A percentile compares a stretch with the other conserved stretches of the same genome.
These are phyloP conservation scores for Galerucella pusilla DNA, from an alignment of 2,888 invertebrate species.

Conservation along the genomic window DNA sequence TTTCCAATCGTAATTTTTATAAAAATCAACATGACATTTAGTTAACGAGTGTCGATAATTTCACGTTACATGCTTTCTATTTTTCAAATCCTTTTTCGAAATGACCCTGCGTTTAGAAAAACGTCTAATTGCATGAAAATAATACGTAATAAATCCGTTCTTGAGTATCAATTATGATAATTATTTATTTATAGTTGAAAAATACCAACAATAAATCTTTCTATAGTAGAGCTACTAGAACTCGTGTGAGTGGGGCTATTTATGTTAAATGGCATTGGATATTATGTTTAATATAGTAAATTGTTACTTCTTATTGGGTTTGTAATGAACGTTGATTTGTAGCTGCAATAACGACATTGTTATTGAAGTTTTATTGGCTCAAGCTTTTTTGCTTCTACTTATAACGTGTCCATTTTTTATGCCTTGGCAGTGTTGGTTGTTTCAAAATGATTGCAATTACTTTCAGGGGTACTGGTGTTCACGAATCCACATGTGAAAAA, in stretches of 20 bases:
- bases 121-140: not conserved
- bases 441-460: too few relatives aligned
- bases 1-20: too few relatives aligned
- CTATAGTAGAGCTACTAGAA: not conserved
- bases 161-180: not conserved
- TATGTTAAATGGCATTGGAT: conserved; percentile 4
- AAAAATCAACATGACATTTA: not conserved
- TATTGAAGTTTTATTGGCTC: conserved; percentile 4
- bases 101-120: conserved; percentile 7
- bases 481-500: too few relatives aligned
- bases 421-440: not conserved
- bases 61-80: not conserved
- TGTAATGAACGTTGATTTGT: not conserved
- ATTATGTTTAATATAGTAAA: not conserved
- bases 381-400: not conserved
- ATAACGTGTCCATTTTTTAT: not conserved
- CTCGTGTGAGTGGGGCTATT: not conserved
- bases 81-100: not conserved
- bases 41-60: not conserved
- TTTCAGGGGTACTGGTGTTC: too few relatives aligned
- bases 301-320: not conserved
- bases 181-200: not conserved
- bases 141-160: conserved; percentile 3
- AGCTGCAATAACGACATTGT: not conserved
- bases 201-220: not conserved